phyloP scores from a whole-genome alignment of 2,113 vertebrate genomes.

The Thermophis baileyi region DNA sequence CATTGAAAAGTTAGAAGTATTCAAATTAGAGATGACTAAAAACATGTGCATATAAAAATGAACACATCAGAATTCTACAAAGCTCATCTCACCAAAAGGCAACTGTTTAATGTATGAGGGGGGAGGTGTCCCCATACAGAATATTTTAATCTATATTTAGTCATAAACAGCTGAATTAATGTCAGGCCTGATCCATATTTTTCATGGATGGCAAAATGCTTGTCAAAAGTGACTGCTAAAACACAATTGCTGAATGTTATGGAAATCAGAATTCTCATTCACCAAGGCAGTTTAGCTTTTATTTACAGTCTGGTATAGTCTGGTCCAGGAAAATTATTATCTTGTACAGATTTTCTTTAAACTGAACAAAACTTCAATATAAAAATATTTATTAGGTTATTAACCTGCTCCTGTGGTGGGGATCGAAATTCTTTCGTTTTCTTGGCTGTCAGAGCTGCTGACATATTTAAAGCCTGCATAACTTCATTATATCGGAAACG shows the following conservation, averaged over 20 bases:
- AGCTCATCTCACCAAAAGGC: not conserved
- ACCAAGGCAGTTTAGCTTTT: not conserved
- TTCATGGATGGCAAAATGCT: not conserved
- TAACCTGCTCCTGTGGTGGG: constrained; percentile 93
- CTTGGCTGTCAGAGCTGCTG: constrained; percentile 89
- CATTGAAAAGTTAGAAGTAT: not conserved
- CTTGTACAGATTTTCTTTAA: not conserved
- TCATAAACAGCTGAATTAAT: not conserved
- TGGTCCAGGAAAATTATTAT: not conserved
- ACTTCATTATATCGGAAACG: constrained; percentile 95
- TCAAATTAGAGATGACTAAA: not conserved
- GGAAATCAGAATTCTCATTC: not conserved
- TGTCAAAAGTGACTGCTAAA: not conserved
- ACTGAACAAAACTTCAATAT: not conserved
- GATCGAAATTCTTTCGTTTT: constrained; percentile 97
- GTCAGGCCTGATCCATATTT: not conserved
- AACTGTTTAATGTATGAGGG: not conserved
- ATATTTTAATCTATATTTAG: not conserved
- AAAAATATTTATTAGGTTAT: not conserved
- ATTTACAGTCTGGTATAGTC: not conserved
- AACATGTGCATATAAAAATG: not conserved
- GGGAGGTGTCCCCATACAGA: not conserved
- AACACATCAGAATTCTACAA: not conserved
- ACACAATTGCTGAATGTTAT: not conserved
- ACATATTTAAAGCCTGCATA: constrained; percentile 98